Base-by-base conservation (phyloP, 2,113 vertebrate genomes). In the Melanocharis versteri region DNA sequence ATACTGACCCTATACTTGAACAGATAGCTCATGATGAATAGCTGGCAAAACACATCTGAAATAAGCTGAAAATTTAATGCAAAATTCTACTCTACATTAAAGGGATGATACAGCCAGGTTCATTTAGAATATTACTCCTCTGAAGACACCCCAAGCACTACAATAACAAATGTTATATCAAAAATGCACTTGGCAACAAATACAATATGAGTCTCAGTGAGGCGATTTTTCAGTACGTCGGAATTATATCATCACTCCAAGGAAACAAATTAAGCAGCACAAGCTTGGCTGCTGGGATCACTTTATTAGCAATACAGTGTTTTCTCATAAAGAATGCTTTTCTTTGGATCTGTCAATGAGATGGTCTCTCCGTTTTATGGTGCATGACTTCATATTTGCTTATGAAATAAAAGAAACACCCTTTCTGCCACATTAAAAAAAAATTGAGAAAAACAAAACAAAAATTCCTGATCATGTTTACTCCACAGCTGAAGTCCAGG, bases 201-300 rank as follows among this genome's bases (percentile, higher is more conserved):
- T 65, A 93, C 91, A 50, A 76, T 47, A 86, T 45, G 94, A 94
- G 88, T 81, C 96, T 96, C 96, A 35, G 85, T 6, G 72, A 87
- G 75, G 95, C 12, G 31, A 96, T 96, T 97, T 97, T 96, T 96
- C 92, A 95, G 96, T 84, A 56, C 87, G 94, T 97, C 97, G 96
- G 93, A 96, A 96, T 96, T 83, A 92, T 24, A 92, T 90, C 88
- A 80, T 91, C 86, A 94, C 89, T 84, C 89, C 87, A 44, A n/a
- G 90, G 97, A 96, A 98, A 97, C 93, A 96, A 97, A 97, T 97
- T 96, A 97, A 96, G 87, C 85, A 94, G 93, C 81, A 72, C 61
- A 66, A 87, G 71, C 93, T 42, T 7, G 71, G 86, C 94, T 94
- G 76, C 90, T 89, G 86, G 94, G 86, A 90, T 71, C 10, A 48